Conservation (phyloP, 1,140 invertebrate genomes). For the Episyrphus balteatus region DNA sequence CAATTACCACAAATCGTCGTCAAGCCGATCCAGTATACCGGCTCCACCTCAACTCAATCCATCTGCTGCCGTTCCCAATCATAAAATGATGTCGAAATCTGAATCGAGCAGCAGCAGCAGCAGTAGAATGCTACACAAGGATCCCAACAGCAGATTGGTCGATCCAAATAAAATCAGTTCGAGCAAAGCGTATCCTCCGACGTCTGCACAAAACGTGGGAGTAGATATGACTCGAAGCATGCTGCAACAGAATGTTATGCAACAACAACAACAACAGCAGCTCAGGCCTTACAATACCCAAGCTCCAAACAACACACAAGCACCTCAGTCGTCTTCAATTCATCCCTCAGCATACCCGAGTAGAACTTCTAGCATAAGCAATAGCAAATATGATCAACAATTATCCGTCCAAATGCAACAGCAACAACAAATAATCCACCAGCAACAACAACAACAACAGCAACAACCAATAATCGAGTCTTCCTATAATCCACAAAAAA, state of each 20-base stretch:
- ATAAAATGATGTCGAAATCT: constrained; percentile 17
- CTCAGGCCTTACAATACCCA: neutral
- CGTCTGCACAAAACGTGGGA: neutral
- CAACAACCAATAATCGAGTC: constrained; percentile 1
- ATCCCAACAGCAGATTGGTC: neutral
- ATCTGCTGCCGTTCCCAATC: constrained; percentile 9
- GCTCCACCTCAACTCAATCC: neutral
- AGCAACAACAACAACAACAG: constrained; percentile 1
- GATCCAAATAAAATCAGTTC: too few species aligned
- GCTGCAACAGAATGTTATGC: neutral
- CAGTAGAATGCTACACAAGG: constrained; percentile 1
- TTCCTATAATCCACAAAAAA: neutral
- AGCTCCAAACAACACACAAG: neutral
- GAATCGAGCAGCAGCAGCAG: constrained; percentile 11
- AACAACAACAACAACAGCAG: neutral
- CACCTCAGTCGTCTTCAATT: too few species aligned
- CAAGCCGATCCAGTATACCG: constrained; percentile 14
- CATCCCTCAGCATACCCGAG: neutral
- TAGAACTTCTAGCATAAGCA: constrained; percentile 4
- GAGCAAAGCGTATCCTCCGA: too few species aligned
- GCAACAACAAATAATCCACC: constrained; percentile 1
- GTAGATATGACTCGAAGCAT: neutral
- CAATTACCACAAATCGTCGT: constrained; percentile 24
- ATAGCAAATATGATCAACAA: constrained; percentile 9
- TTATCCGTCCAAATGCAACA: constrained; percentile 11